Conservation (phyloP, 2,113 vertebrate species). For the Cyanocitta stelleri region DNA sequence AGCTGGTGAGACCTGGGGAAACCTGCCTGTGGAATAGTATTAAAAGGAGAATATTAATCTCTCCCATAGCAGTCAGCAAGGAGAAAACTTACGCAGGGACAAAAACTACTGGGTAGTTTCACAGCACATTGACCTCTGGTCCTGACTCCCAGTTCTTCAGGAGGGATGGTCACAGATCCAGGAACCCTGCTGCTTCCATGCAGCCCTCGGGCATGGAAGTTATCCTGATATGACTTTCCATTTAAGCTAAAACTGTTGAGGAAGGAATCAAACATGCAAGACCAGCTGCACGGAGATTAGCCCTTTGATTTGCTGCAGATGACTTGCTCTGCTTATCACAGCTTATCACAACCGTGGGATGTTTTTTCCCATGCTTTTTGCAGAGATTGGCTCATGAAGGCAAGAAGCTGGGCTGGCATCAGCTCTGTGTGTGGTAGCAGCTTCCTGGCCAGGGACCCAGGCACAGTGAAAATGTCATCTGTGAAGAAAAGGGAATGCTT, state of each 20-base stretch:
- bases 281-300: not conserved
- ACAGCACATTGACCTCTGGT: not conserved
- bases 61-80: not conserved
- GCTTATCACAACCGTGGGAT: not conserved
- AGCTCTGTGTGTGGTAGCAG: not conserved
- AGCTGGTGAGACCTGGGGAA: not conserved
- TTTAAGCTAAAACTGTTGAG: not conserved
- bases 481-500: not conserved
- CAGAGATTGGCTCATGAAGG: not conserved
- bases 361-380: not conserved
- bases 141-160: fast-evolving
- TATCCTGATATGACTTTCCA: not conserved
- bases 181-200: not conserved
- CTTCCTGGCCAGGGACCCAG: not conserved
- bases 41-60: not conserved
- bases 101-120: not conserved
- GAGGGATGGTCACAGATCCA: fast-evolving
- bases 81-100: too few species aligned
- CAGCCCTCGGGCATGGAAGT: fast-evolving
- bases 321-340: not conserved
- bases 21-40: fast-evolving
- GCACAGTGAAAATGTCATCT: not conserved
- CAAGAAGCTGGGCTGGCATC: not conserved
- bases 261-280: not conserved
- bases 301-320: slow-evolving; percentile 10